Evolutionary conservation across 2,888 invertebrate genomes (phyloP).

Genomic region (Scrobipalpa atriplicella): DNA sequence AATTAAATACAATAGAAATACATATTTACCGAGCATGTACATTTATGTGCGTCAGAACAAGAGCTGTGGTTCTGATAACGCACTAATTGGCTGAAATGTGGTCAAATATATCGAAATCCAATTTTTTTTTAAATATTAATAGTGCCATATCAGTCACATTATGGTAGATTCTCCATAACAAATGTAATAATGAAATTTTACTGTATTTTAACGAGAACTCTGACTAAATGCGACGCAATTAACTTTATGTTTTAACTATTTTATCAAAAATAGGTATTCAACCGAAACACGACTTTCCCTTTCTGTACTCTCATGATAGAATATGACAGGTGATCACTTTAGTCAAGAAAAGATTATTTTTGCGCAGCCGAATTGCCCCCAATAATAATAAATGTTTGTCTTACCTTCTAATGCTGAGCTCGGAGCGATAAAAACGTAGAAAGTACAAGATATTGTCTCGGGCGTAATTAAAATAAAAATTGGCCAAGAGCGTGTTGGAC

Average conservation of each 20-base stretch:
- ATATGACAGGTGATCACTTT: no score
- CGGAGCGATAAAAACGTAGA: no score
- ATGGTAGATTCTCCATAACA: not conserved
- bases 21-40: not conserved
- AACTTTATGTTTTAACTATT: not conserved
- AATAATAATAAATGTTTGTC: no score
- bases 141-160: not conserved
- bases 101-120: constrained; percentile 15
- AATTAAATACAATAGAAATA: not conserved
- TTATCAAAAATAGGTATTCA: no score
- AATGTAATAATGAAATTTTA: not conserved
- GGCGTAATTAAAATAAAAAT: no score
- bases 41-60: constrained; percentile 8
- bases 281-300: no score
- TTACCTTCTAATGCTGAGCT: no score
- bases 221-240: not conserved
- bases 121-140: not conserved
- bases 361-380: no score
- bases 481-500: no score
- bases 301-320: no score
- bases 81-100: constrained; percentile 12
- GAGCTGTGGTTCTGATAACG: not conserved
- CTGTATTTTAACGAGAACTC: not conserved
- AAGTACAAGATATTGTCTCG: no score
- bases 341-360: no score